These are phyloP conservation scores for Cisticola juncidis DNA, from an alignment of 2,113 vertebrate genomes.

Conservation along the genomic window DNA sequence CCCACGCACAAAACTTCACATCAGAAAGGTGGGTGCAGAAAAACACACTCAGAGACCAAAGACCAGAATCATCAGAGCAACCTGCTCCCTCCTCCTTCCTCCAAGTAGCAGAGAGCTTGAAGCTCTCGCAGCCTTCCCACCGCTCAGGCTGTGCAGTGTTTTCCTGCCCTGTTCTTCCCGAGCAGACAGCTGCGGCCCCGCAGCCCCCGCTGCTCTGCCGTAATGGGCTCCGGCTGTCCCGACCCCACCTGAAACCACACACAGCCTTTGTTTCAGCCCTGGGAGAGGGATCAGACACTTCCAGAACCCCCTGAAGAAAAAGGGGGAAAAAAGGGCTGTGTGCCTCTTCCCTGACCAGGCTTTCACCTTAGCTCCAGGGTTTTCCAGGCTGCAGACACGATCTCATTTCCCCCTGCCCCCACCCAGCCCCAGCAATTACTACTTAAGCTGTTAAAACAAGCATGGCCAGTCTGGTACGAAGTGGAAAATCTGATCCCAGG, in stretches of 20 bases:
- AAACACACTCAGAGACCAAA: not conserved
- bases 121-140: not conserved
- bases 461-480: conserved; percentile 54
- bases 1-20: not conserved
- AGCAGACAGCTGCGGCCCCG: not conserved
- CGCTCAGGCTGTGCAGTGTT: not conserved
- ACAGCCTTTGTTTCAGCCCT: not conserved
- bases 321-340: not conserved
- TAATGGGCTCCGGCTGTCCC: not conserved
- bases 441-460: conserved; percentile 67
- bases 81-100: not conserved
- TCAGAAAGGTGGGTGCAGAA: fast-evolving
- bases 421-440: conserved; percentile 35
- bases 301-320: not conserved
- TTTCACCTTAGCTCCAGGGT: conserved; percentile 39
- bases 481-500: conserved; percentile 58
- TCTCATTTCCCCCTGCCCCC: conserved; percentile 48
- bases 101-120: not conserved
- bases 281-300: not conserved
- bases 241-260: conserved; percentile 64
- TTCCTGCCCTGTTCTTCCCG: not conserved
- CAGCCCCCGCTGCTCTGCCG: not conserved
- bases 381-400: conserved; percentile 47
- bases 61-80: not conserved
- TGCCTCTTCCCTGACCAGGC: conserved; percentile 40